Base-by-base conservation (phyloP, 2,888 invertebrate species). In the Cremastobaeus sp. region DNA sequence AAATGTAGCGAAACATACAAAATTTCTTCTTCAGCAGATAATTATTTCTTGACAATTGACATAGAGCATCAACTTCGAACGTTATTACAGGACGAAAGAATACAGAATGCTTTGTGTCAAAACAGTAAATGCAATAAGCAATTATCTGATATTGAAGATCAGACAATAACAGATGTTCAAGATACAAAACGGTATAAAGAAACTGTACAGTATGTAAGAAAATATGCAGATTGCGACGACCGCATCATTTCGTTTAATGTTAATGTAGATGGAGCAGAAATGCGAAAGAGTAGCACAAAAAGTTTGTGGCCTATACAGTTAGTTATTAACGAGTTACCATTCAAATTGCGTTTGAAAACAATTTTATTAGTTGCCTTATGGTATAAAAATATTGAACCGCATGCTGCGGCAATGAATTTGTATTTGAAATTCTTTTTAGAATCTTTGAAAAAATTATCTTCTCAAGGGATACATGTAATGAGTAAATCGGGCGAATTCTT, bases 291-390 rank as follows among this genome's bases (percentile, higher is more conserved):
- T 39, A 60, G 48, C 11, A 3, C 0, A 0, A 60, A 50, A 60
- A 60, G 48, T 39, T 50, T 48, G 18, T 60, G 60, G 48, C 48
- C 60, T 5, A 39, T 60, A 5, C 48, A 48, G 11, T 12, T 60
- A 28, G 5, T 60, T 50, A 50, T 60, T 15, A 60, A 60, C 8
- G 60, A 60, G 6, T 12, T 60, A 3, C 50, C 60, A 8, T 34
- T 43, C 11, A 50, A 57, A 28, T 3, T 50, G 9, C 17, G 57
- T 4, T 28, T 30, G 1, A 32, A 25, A 43, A 43, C 41, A 17
- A 18, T 69, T 21, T 17, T 69, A 2, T 34, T 68, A 15, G 59
- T 59, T 34, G 59, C 28, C 11, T 52, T 69, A 18, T 69, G 59
- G 68, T 69, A 59, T 9, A 52, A 50, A 0, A 45, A 12, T 8